phyloP scores from a whole-genome alignment of 2,113 vertebrate genomes.

The Anoplopoma fimbria region DNA sequence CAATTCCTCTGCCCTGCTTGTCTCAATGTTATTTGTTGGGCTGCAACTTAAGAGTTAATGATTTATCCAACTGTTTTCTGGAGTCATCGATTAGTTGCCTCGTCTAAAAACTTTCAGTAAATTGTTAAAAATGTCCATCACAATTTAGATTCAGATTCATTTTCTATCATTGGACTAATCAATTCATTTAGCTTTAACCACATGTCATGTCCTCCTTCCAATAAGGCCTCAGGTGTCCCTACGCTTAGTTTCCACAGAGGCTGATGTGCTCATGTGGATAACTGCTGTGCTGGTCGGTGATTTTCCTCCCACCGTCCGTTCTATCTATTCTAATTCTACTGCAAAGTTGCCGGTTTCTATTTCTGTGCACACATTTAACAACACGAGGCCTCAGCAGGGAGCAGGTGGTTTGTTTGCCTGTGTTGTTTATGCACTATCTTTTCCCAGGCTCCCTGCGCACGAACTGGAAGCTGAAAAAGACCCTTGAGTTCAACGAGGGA shows the following conservation, averaged over 20 bases:
- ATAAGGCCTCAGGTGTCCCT: neutral
- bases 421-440: slow-evolving; percentile 75
- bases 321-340: slow-evolving; percentile 55
- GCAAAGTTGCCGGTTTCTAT: slow-evolving; percentile 63
- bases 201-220: neutral
- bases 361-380: slow-evolving; percentile 73
- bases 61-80: neutral
- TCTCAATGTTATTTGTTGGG: neutral
- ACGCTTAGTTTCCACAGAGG: neutral
- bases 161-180: neutral
- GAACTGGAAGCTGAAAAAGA: slow-evolving; percentile 28
- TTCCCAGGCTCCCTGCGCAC: slow-evolving; percentile 55
- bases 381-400: slow-evolving; percentile 75
- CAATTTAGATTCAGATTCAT: neutral
- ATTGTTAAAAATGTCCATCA: neutral
- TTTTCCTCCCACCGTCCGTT: slow-evolving; percentile 43
- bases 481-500: slow-evolving; percentile 22
- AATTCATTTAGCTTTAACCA: neutral
- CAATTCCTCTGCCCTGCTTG: neutral
- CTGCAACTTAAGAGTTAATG: neutral
- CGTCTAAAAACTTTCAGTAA: no score
- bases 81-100: neutral
- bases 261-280: neutral
- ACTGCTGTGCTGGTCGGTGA: slow-evolving; percentile 23
- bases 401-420: slow-evolving; percentile 78